Evolutionary conservation across 2,113 vertebrate species (phyloP), one percentile per base, ranked within the genome.

Genomic region (Cheirogaleus medius): DNA sequence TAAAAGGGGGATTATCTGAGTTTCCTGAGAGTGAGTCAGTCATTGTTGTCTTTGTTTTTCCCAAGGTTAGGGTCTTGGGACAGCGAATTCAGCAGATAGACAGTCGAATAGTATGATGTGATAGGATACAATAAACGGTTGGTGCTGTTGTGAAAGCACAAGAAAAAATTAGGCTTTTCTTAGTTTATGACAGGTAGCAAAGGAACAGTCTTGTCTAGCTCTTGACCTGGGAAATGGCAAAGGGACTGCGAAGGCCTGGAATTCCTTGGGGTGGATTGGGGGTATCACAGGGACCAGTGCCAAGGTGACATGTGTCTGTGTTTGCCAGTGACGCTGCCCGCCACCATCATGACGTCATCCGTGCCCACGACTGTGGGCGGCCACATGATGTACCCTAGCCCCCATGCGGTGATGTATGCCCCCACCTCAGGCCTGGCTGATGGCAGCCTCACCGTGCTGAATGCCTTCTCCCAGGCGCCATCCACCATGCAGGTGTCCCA

Each of bases 331-430:
- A 99, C 99, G 97, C 99, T 99, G 98, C 99, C 99, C 0, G 99
- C 99, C n/a, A 99, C 99, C 98, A 99, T 99, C 98, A 99, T 99
- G 99, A 99, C 99, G 32, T 99, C 99, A 0, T 99, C 99, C 0
- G 98, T 99, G 98, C 99, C 99, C 95, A 99, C 99, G 89, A 99
- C 99, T 1, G 99, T 99, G 98, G 99, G 99, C 8, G 99, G 99
- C 98, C 99, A 99, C 99, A 99, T 99, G 99, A 99, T 99, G 99
- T 99, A 99, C 98, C 99, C 99, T 97, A 99, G 99, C 95, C 99
- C 99, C 14, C 99, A 99, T 18, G 99, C 99, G 0, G 99, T 99
- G 97, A 99, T 99, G 99, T 99, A 99, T 6, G 99, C 99, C 1
- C 99, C 99, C 93, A 99, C 99, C 21, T 99, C 99, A 1, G 98